Evolutionary conservation across 2,888 invertebrate species (phyloP).

Genomic region (Lasiommata megera): DNA sequence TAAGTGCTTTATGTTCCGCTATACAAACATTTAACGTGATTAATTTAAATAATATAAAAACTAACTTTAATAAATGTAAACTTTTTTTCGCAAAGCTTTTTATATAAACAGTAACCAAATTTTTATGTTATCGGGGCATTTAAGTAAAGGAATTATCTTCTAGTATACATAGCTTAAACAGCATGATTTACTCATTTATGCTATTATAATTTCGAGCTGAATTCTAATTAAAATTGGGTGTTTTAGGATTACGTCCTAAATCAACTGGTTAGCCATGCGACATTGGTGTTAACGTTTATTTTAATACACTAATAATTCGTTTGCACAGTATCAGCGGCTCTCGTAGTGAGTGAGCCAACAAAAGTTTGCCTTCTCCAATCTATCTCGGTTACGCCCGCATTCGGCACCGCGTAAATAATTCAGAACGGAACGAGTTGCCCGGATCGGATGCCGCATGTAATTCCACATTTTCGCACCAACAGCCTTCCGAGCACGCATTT

Average conservation of each 20-base stretch:
- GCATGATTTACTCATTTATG: too few species aligned
- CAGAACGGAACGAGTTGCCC: slow-evolving; percentile 55
- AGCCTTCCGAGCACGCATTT: slow-evolving; percentile 60
- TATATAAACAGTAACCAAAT: too few species aligned
- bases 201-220: too few species aligned
- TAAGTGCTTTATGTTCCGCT: too few species aligned
- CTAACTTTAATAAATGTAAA: too few species aligned
- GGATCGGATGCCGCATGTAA: slow-evolving; percentile 62
- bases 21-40: too few species aligned
- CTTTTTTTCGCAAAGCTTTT: too few species aligned
- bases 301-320: slow-evolving; percentile 13
- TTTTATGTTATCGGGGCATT: too few species aligned
- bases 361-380: slow-evolving; percentile 31
- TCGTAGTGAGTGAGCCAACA: slow-evolving; percentile 28
- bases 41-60: too few species aligned
- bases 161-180: too few species aligned
- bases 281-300: neutral
- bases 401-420: slow-evolving; percentile 66
- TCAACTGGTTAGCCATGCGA: neutral
- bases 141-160: too few species aligned
- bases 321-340: slow-evolving; percentile 17
- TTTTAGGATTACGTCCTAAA: neutral
- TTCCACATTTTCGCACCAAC: slow-evolving; percentile 67
- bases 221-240: too few species aligned
- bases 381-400: slow-evolving; percentile 48